Conservation (phyloP, 2,797 vertebrate species). For the Enteromius afrohamiltoni region DNA sequence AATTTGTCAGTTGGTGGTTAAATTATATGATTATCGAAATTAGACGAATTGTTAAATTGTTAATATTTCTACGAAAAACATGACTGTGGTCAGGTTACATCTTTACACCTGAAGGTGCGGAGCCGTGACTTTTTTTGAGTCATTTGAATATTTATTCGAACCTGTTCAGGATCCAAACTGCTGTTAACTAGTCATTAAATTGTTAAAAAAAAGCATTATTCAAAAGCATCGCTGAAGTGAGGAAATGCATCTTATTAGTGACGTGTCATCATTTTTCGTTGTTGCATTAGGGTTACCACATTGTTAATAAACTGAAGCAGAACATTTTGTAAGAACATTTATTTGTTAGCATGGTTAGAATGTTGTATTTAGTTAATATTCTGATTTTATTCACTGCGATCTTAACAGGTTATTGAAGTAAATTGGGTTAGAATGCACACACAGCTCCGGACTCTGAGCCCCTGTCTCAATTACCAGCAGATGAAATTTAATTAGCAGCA, state of each 20-base stretch:
- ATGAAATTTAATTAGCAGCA: conserved; percentile 73
- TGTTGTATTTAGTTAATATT: neutral
- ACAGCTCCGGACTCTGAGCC: neutral
- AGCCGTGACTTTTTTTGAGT: neutral
- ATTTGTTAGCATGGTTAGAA: no score
- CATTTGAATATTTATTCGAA: neutral
- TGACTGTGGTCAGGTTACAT: neutral
- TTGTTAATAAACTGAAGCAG: neutral
- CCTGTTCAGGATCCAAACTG: neutral
- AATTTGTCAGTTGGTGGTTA: neutral
- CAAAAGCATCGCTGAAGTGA: neutral
- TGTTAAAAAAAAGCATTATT: neutral
- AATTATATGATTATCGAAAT: neutral
- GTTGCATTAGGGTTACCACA: neutral
- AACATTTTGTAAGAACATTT: no score
- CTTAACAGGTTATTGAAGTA: neutral
- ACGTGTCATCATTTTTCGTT: neutral
- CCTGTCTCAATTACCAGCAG: conserved; percentile 71
- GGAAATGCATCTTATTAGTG: neutral
- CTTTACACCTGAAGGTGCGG: neutral
- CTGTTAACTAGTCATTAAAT: neutral
- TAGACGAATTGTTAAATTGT: neutral
- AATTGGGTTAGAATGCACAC: neutral
- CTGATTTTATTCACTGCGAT: neutral
- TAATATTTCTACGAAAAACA: no score